phyloP scores from a whole-genome alignment of 1,140 invertebrate genomes.

The Tribolium castaneum region DNA sequence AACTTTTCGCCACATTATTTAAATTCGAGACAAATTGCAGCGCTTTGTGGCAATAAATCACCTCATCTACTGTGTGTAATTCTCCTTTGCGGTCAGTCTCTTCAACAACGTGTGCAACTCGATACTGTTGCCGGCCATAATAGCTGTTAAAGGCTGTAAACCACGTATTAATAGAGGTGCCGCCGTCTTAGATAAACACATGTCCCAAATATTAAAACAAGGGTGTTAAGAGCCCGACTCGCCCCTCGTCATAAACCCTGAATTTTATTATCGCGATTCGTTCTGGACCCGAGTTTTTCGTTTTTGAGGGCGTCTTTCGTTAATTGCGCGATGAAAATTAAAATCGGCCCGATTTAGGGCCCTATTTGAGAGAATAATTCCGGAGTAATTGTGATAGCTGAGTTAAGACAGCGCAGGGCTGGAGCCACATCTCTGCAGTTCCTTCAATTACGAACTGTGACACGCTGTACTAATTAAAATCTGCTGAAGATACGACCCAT shows the following conservation, averaged over 20 bases:
- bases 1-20: background rate
- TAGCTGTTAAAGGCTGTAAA: slow-evolving; percentile 17
- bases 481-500: slow-evolving; percentile 49
- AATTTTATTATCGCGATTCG: slow-evolving; percentile 25
- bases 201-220: slow-evolving; percentile 31
- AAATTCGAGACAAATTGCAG: background rate
- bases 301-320: slow-evolving; percentile 7
- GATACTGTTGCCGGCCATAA: slow-evolving; percentile 15
- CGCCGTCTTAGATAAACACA: slow-evolving; percentile 29
- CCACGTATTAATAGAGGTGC: background rate
- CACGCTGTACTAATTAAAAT: slow-evolving; percentile 47
- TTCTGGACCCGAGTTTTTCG: background rate
- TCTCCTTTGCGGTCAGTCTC: slow-evolving; percentile 2
- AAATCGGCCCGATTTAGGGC: slow-evolving; percentile 44
- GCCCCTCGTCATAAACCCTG: slow-evolving; percentile 7
- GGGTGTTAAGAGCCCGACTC: slow-evolving; percentile 8
- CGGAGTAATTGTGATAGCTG: slow-evolving; percentile 37
- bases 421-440: slow-evolving; percentile 38
- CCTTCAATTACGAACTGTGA: slow-evolving; percentile 40
- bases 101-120: background rate
- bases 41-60: background rate
- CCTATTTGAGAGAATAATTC: slow-evolving; percentile 36
- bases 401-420: slow-evolving; percentile 42
- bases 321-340: slow-evolving; percentile 43
- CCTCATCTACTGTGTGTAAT: background rate